These are phyloP conservation scores for Trachelus iudaicus DNA, from an alignment of 2,888 invertebrate genomes.

Conservation along the genomic window DNA sequence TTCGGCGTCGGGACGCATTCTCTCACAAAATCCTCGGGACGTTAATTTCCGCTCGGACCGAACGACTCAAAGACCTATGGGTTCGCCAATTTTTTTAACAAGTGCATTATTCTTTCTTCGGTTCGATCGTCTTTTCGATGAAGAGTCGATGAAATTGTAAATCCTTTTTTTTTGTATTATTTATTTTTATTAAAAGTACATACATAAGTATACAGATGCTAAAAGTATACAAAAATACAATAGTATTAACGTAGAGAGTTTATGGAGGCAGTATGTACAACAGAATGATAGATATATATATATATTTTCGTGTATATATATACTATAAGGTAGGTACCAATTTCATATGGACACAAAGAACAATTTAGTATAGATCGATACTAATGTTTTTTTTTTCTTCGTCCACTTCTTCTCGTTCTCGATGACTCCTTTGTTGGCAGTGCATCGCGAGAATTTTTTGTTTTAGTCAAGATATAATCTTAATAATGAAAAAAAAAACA, in stretches of 20 bases:
- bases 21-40: neutral
- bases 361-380: constrained; percentile 34
- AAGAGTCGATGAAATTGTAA: neutral
- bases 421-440: neutral
- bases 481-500: neutral
- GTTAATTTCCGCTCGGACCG: neutral
- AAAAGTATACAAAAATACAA: constrained; percentile 59
- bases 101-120: neutral
- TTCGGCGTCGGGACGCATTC: neutral
- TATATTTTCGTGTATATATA: constrained; percentile 42
- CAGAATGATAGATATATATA: constrained; percentile 49
- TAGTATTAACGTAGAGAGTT: constrained; percentile 56
- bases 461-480: neutral
- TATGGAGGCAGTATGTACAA: constrained; percentile 42
- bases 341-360: constrained; percentile 35
- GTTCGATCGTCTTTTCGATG: too few relatives aligned
- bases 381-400: constrained; percentile 14
- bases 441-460: neutral
- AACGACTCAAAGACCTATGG: neutral
- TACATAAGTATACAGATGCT: constrained; percentile 53
- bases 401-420: neutral
- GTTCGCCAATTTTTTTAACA: neutral
- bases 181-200: constrained; percentile 52
- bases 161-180: constrained; percentile 29
- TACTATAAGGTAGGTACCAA: constrained; percentile 25